Percentiles rank a stretch among this genome's conserved stretches.
These are phyloP conservation scores for Himantopus leucocephalus DNA, from an alignment of 2,113 vertebrate species.

Conservation along the genomic window DNA sequence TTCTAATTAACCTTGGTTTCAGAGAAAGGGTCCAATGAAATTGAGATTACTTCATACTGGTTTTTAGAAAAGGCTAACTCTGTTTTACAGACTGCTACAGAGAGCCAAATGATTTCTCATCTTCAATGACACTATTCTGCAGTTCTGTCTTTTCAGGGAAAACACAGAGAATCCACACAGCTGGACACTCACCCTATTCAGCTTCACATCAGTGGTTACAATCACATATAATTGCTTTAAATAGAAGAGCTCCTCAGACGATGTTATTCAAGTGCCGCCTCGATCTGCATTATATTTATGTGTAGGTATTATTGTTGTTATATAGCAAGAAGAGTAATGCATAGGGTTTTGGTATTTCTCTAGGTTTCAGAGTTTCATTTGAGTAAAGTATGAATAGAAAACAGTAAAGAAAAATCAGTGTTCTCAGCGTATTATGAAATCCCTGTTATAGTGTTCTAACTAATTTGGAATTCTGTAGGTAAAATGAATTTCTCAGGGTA, in stretches of 20 bases:
- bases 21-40: neutral
- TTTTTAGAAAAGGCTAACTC: neutral
- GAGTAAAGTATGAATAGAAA: neutral
- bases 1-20: neutral
- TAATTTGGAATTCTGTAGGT: neutral
- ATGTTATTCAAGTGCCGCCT: neutral
- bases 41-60: neutral
- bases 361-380: neutral
- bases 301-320: neutral
- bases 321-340: neutral
- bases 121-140: neutral
- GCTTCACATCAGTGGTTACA: neutral
- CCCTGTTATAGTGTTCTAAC: neutral
- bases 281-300: neutral
- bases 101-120: neutral
- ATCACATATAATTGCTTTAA: neutral
- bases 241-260: conserved; percentile 10
- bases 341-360: neutral
- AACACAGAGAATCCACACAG: neutral
- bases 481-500: neutral
- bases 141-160: neutral
- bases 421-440: neutral
- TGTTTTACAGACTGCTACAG: neutral
- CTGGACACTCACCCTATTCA: neutral
- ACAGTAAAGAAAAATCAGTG: neutral